A percentile compares a stretch with the other conserved stretches of the same genome.
These are phyloP conservation scores for Cebidichthys violaceus DNA, from an alignment of 2,113 vertebrate species.

Conservation along the genomic window DNA sequence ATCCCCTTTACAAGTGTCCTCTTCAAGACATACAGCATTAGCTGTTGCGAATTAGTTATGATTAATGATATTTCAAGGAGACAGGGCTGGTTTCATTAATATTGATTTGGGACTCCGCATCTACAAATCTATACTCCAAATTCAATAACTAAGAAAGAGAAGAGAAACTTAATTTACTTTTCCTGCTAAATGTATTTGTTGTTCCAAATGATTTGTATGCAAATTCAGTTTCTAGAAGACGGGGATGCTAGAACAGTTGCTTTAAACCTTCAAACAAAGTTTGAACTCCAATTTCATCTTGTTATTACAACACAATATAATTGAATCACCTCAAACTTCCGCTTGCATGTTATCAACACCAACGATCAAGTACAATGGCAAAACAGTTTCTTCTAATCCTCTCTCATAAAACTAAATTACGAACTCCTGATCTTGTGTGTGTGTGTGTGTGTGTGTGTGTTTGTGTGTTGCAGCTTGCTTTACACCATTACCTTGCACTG, in stretches of 20 bases:
- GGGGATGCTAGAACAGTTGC: background rate
- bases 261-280: background rate
- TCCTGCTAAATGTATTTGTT: background rate
- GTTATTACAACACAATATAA: background rate
- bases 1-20: background rate
- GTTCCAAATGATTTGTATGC: background rate
- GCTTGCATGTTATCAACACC: background rate
- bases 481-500: background rate
- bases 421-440: background rate
- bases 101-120: background rate
- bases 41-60: background rate
- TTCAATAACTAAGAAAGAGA: background rate
- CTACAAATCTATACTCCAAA: background rate
- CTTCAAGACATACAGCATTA: background rate
- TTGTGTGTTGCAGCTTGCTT: background rate
- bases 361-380: background rate
- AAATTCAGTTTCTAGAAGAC: background rate
- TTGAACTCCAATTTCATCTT: background rate
- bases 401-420: background rate
- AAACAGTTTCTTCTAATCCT: background rate
- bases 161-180: background rate
- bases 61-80: background rate
- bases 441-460: background rate
- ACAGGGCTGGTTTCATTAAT: background rate
- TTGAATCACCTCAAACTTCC: background rate